phyloP scores from a whole-genome alignment of 2,797 vertebrate genomes.

The Danio jaintianensis region DNA sequence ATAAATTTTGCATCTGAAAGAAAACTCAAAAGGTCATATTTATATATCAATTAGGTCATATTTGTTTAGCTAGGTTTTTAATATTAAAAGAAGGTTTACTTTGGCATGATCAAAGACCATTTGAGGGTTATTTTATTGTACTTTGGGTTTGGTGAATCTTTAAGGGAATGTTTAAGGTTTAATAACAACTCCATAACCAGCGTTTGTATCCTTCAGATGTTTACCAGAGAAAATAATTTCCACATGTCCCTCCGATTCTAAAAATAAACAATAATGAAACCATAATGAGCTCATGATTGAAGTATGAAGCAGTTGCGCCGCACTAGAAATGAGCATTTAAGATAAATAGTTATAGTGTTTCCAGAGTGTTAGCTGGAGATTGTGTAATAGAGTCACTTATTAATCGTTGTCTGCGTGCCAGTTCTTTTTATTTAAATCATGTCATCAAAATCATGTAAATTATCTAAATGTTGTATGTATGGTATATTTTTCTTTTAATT shows the following conservation, averaged over 20 bases:
- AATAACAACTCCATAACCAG: neutral
- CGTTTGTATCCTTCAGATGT: slow-evolving; percentile 4
- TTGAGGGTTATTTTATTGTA: neutral
- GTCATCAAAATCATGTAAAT: neutral
- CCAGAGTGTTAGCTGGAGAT: neutral
- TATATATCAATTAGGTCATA: too few species aligned
- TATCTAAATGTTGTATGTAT: neutral
- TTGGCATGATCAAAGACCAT: neutral
- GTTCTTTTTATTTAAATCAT: neutral
- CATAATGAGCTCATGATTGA: neutral
- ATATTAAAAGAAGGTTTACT: too few species aligned
- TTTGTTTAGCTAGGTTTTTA: too few species aligned
- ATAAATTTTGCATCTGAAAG: too few species aligned
- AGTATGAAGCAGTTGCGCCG: neutral
- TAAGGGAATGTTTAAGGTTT: neutral
- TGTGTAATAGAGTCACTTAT: neutral
- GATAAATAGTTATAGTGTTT: neutral
- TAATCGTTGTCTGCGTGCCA: neutral
- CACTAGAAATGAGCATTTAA: slow-evolving; percentile 6
- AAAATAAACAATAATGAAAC: slow-evolving; percentile 3
- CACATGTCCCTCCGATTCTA: slow-evolving; percentile 4
- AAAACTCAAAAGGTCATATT: too few species aligned
- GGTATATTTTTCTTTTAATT: too few species aligned
- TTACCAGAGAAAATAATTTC: slow-evolving; percentile 2
- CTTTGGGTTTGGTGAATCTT: neutral